Base-by-base conservation (phyloP, 2,113 vertebrate species). In the Pseudopodoces humilis region DNA sequence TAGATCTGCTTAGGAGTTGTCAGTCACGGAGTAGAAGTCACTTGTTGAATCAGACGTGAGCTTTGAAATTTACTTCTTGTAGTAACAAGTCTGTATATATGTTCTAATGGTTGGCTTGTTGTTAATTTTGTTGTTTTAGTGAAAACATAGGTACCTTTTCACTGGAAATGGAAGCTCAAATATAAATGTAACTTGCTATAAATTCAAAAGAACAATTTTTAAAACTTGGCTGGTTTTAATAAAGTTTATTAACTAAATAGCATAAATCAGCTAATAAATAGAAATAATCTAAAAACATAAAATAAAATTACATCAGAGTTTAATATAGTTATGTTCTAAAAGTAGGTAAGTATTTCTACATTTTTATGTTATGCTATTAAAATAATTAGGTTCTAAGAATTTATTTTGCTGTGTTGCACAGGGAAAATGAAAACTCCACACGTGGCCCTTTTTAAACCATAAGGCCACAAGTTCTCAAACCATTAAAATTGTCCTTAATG, bases 401-500 rank as follows among this genome's bases (percentile, higher is more conserved):
- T 43, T 43, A 11, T 81, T 75, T 89, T 74, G 9, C 14, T 13
- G 3, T 62, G 9, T 46, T 71, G 8, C n/a, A 78, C 18, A 70
- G 31, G 72, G 39, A 65, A 74, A 35, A 13, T 30, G 30, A 56
- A 65, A 74, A 6, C 10, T n/a, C 5, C 22, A 18, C 7, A 23
- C 0, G 0, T 25, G 13, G 15, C 33, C 31, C 33, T 47, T 78
- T 72, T 67, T 60, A 82, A 82, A 28, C 21, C 10, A 1, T 71
- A 39, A 68, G 14, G 24, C 11, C 16, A 24, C 24, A 3, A 24
- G 17, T 47, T 71, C 49, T 90, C 74, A 21, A 23, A 16, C 5
- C 7, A 30, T 83, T 80, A 41, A 65, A 68, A n/a, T 13, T 58
- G n/a, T 59, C 39, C 39, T 86, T 85, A 79, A 67, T 17, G 15